Percentiles rank a stretch among this genome's conserved stretches.
Conservation (phyloP, 53 echinoderm and acorn worm genomes). For the Antedon mediterranea region DNA sequence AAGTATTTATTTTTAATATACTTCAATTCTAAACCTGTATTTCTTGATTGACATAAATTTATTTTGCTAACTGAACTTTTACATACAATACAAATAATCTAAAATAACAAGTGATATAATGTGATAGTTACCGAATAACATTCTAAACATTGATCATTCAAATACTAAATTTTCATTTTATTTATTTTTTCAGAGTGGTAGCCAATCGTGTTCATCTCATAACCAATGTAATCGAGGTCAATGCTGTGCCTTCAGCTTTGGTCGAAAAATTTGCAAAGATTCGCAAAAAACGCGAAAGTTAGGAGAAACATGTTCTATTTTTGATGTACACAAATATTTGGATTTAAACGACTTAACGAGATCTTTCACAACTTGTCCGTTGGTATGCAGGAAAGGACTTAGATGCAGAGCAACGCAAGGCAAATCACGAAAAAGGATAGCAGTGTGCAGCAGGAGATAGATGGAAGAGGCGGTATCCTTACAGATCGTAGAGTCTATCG, state of each 20-base stretch:
- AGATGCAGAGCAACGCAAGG: not conserved
- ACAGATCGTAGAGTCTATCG: not conserved
- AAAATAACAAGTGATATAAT: too few relatives aligned
- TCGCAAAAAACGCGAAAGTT: not conserved
- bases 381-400: not conserved
- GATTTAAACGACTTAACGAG: not conserved
- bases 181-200: not conserved
- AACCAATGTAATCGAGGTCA: not conserved
- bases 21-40: not conserved
- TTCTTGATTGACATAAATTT: too few relatives aligned
- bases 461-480: not conserved
- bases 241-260: not conserved
- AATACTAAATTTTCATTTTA: too few relatives aligned
- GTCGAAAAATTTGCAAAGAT: not conserved
- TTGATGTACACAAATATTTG: not conserved
- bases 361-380: not conserved
- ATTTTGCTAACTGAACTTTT: too few relatives aligned
- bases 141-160: too few relatives aligned
- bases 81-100: too few relatives aligned
- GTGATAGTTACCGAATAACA: too few relatives aligned
- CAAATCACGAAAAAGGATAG: not conserved
- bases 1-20: not conserved
- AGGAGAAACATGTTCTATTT: not conserved
- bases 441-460: not conserved
- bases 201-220: not conserved